These are phyloP conservation scores for Allacma fusca DNA, from an alignment of 2,888 invertebrate genomes.

Conservation along the genomic window DNA sequence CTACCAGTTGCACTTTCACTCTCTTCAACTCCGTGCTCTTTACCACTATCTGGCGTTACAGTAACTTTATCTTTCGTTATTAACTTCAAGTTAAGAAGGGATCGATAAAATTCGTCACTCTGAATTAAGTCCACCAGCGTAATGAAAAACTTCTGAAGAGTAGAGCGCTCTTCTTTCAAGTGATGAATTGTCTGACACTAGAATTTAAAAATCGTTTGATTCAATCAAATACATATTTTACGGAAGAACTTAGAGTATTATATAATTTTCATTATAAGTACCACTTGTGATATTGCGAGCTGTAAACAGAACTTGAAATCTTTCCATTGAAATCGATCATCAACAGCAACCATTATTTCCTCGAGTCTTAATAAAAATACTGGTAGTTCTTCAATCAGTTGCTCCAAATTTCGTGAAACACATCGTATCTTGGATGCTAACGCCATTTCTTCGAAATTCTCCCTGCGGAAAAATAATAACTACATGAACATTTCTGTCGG, in stretches of 20 bases:
- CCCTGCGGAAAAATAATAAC: constrained; percentile 64
- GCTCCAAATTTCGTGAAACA: constrained; percentile 71
- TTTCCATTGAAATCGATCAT: constrained; percentile 71
- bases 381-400: constrained; percentile 72
- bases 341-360: constrained; percentile 71
- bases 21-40: background rate
- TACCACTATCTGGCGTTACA: background rate
- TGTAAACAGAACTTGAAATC: constrained; percentile 73
- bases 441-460: constrained; percentile 71
- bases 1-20: background rate
- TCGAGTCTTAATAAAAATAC: constrained; percentile 71
- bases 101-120: constrained; percentile 71
- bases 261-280: constrained; percentile 62
- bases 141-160: constrained; percentile 67
- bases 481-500: background rate
- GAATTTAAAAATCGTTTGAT: constrained; percentile 31
- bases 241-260: background rate
- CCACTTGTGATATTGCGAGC: constrained; percentile 73
- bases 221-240: constrained; percentile 1
- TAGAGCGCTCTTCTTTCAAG: constrained; percentile 64
- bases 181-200: constrained; percentile 60
- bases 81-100: constrained; percentile 69
- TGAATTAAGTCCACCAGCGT: constrained; percentile 71
- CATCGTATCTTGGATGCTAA: constrained; percentile 70
- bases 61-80: constrained; percentile 64